A percentile compares a stretch with the other conserved stretches of the same genome.
These are phyloP conservation scores for Gobius niger DNA, from an alignment of 2,113 vertebrate species.

Conservation along the genomic window DNA sequence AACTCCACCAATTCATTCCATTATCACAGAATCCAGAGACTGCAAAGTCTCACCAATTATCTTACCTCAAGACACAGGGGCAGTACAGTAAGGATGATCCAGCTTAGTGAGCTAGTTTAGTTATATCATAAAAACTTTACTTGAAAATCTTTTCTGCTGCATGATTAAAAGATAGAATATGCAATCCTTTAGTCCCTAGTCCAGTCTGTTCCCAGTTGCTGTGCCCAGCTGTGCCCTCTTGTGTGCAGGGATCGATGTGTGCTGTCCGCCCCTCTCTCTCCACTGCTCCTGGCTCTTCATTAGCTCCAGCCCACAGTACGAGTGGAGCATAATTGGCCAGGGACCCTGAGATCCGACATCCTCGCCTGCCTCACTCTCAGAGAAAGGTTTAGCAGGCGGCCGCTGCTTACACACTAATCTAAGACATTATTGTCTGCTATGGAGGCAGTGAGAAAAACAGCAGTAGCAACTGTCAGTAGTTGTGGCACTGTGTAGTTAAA, in stretches of 20 bases:
- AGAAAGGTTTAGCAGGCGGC: conserved; percentile 58
- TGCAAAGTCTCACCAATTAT: neutral
- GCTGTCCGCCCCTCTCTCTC: conserved; percentile 36
- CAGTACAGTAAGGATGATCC: neutral
- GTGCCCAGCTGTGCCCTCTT: conserved; percentile 46
- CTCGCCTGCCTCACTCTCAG: conserved; percentile 44
- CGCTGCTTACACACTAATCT: conserved; percentile 70
- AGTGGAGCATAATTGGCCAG: conserved; percentile 68
- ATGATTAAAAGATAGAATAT: conserved; percentile 8
- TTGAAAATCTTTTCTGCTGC: neutral
- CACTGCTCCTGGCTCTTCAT: conserved; percentile 60
- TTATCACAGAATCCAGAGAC: too few species aligned
- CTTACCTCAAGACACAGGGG: neutral
- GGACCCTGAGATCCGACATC: conserved; percentile 72
- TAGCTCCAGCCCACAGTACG: conserved; percentile 41
- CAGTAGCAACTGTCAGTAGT: conserved; percentile 24
- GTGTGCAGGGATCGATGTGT: conserved; percentile 54
- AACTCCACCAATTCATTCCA: too few species aligned
- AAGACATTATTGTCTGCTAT: conserved; percentile 67
- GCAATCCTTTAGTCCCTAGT: conserved; percentile 40
- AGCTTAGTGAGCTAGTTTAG: neutral
- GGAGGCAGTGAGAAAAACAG: conserved; percentile 60
- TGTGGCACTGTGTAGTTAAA: conserved; percentile 17
- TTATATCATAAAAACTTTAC: neutral
- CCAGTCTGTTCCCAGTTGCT: conserved; percentile 45